Evolutionary conservation across 2,888 invertebrate genomes (phyloP), one percentile per base, ranked within the genome.

Genomic region (Bombylius major): DNA sequence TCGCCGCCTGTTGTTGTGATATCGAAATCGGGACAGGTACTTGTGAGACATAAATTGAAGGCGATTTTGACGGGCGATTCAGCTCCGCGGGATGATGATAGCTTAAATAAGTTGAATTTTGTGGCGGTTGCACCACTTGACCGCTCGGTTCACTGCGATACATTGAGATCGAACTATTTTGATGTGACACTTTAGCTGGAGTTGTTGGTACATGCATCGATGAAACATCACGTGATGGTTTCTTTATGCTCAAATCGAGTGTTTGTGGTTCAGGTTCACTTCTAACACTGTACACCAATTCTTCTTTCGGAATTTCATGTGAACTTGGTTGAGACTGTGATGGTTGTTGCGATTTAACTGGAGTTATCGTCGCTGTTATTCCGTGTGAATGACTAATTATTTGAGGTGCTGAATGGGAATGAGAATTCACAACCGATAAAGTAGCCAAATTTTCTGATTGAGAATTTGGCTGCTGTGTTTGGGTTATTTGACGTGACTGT

Each of bases 181-280:
- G 51, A 34, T 60, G 60, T 5, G 55, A 56, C 9, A 55, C 51
- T 47, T 55, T 55, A 5, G 32, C 11, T n/a, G 47, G 48, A 33
- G 42, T 11, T 14, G 55, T 36, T 23, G 51, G 47, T 36, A 51
- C 47, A 14, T 55, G 51, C 39, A 55, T 51, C 8, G 51, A 44
- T 9, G 50, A 42, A 39, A 51, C 64, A 65, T 53, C 61, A 66
- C 61, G 57, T 5, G 69, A 66, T 4, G 84, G 83, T 63, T 85
- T 84, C 71, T 87, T 88, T 56, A 88, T 83, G 66, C 87, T 87
- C 61, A 89, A 75, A 67, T 89, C 88, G 0, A 89, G 75, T 0
- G 86, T 87, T 59, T 80, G 79, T 4, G 82, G 82, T 66, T 82
- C 83, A 1, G 78, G 77, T 42, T 82, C 78, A n/a, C 78, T 77